Percentiles rank a stretch among this genome's conserved stretches.
Evolutionary conservation across 2,888 invertebrate genomes (phyloP).

Genomic region (Tinea semifulvella): DNA sequence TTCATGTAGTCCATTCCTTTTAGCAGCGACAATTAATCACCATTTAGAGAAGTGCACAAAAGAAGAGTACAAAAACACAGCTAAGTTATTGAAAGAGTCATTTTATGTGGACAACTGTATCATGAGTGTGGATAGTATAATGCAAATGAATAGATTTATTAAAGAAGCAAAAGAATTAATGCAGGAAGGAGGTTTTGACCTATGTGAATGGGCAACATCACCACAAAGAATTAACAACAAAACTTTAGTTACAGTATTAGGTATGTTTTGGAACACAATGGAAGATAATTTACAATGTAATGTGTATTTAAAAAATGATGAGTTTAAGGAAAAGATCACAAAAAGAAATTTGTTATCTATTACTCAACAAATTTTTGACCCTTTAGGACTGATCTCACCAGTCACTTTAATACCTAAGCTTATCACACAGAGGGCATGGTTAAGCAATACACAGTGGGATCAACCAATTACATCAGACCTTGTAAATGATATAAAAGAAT

Average conservation of each 20-base stretch:
- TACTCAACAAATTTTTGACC: too few species aligned
- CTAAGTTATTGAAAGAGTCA: slow-evolving; percentile 14
- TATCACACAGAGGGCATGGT: too few species aligned
- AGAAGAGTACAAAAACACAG: slow-evolving; percentile 6
- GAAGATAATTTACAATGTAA: too few species aligned
- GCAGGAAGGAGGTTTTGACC: slow-evolving; percentile 17
- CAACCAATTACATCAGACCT: too few species aligned
- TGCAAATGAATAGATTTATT: slow-evolving; percentile 16
- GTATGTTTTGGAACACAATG: slow-evolving; percentile 18
- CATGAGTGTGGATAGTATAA: slow-evolving; percentile 15
- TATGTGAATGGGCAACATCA: slow-evolving; percentile 17
- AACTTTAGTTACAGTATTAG: slow-evolving; percentile 13
- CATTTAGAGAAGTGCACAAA: slow-evolving; percentile 11
- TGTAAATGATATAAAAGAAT: too few species aligned
- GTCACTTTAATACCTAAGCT: too few species aligned
- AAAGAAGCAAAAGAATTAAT: slow-evolving; percentile 17
- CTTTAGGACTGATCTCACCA: too few species aligned
- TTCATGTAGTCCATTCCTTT: slow-evolving; percentile 15
- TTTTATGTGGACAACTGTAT: slow-evolving; percentile 20
- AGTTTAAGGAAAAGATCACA: too few species aligned
- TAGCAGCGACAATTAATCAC: slow-evolving; percentile 15
- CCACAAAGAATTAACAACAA: slow-evolving; percentile 4
- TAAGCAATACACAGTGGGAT: too few species aligned
- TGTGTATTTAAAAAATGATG: too few species aligned
- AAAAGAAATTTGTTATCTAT: too few species aligned